Evolutionary conservation across 2,113 vertebrate species (phyloP).

Genomic region (Sialia sialis): DNA sequence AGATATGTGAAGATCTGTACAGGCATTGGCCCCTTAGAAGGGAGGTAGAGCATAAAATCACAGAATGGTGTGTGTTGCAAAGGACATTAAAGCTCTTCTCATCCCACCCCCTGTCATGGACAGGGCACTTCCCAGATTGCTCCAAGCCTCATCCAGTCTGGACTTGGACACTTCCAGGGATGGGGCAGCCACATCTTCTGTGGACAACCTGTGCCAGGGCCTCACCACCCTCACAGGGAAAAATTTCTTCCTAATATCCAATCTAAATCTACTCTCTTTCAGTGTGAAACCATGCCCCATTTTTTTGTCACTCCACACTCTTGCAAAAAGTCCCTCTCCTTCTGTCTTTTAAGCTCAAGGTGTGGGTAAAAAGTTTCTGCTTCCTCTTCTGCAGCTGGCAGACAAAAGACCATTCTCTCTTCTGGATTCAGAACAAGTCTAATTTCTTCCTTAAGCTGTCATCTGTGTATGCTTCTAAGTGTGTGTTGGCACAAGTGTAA

Average conservation of each 20-base stretch:
- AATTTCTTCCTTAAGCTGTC: slow-evolving; percentile 2
- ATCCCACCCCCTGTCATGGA: background rate
- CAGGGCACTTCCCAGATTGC: background rate
- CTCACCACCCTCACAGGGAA: background rate
- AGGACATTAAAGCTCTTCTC: background rate
- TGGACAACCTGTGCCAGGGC: background rate
- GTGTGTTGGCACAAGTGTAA: background rate
- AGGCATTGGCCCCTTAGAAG: background rate
- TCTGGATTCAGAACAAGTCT: background rate
- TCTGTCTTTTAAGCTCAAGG: background rate
- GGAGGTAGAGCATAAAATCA: background rate
- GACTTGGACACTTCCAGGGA: background rate
- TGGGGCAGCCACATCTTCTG: background rate
- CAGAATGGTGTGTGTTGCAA: background rate
- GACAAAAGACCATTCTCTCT: background rate
- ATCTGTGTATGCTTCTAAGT: background rate
- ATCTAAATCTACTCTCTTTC: background rate
- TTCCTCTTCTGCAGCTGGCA: background rate
- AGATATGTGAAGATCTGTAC: background rate
- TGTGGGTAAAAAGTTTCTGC: background rate
- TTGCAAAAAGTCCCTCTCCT: background rate
- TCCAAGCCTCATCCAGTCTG: rapidly evolving
- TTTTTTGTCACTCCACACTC: background rate
- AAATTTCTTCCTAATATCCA: background rate
- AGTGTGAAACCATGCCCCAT: background rate